Conservation (phyloP, 1,140 invertebrate species). For the Leptoteleia sp. region DNA sequence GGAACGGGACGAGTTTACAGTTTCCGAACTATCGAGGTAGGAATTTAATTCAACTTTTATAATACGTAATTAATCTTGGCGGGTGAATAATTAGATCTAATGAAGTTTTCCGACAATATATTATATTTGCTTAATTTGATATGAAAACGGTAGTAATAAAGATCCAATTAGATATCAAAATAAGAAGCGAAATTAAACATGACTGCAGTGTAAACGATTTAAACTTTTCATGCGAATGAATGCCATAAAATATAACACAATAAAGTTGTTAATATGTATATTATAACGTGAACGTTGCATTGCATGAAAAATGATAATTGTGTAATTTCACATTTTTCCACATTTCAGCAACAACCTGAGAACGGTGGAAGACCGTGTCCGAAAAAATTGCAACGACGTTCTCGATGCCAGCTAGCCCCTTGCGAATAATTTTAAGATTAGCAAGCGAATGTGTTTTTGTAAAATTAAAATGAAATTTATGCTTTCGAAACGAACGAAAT, state of each 20-base stretch:
- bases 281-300: no score
- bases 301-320: no score
- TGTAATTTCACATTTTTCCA: slow-evolving; percentile 21
- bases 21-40: slow-evolving; percentile 83
- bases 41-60: slow-evolving; percentile 39
- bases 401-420: slow-evolving; percentile 79
- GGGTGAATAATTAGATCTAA: slow-evolving; percentile 20
- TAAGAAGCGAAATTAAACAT: no score
- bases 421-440: slow-evolving; percentile 71
- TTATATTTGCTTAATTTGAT: not conserved
- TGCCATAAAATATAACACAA: no score
- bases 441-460: no score
- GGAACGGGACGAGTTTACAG: slow-evolving; percentile 84
- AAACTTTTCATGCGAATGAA: no score
- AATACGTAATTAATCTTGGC: slow-evolving; percentile 20
- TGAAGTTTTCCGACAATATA: not conserved
- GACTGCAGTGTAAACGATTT: no score
- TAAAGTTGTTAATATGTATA: no score
- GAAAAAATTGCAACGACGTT: slow-evolving; percentile 80
- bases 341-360: slow-evolving; percentile 82
- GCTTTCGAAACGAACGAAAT: not conserved
- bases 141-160: no score
- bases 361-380: slow-evolving; percentile 88
- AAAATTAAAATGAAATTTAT: no score
- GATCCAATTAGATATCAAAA: no score